phyloP scores from a whole-genome alignment of 2,113 vertebrate species.

The Aegotheles bennettii region DNA sequence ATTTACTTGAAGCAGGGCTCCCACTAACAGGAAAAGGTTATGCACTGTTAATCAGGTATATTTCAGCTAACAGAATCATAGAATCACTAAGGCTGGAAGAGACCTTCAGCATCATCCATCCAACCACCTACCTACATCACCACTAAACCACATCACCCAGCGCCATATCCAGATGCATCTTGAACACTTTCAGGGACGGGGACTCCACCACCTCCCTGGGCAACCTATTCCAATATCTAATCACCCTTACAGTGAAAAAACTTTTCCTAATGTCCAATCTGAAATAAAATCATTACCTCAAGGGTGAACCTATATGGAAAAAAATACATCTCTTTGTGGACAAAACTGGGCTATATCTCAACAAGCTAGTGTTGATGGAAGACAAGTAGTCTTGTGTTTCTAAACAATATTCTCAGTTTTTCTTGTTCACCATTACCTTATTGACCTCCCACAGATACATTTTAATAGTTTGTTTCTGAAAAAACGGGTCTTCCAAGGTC shows the following conservation, averaged over 20 bases:
- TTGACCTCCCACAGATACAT: background rate
- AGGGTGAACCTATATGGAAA: background rate
- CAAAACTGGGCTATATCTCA: background rate
- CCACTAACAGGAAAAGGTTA: background rate
- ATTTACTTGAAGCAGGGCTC: background rate
- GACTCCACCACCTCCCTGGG: too few species aligned
- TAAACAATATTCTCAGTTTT: background rate
- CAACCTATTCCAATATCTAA: too few species aligned
- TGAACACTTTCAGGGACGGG: too few species aligned
- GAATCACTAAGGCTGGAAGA: too few species aligned
- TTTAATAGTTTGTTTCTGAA: background rate
- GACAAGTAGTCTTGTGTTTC: too few species aligned
- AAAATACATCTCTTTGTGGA: background rate
- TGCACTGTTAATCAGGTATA: background rate
- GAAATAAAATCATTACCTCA: background rate
- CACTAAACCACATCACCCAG: too few species aligned
- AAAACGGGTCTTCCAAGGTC: background rate
- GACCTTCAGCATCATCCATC: too few species aligned
- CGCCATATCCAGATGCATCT: too few species aligned
- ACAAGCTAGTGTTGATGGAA: background rate
- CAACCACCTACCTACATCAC: too few species aligned
- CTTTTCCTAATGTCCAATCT: too few species aligned
- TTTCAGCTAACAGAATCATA: background rate
- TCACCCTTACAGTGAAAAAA: too few species aligned
- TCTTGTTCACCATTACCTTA: background rate